Conservation (phyloP, 2,797 vertebrate species). For the Lophotriccus pileatus region DNA sequence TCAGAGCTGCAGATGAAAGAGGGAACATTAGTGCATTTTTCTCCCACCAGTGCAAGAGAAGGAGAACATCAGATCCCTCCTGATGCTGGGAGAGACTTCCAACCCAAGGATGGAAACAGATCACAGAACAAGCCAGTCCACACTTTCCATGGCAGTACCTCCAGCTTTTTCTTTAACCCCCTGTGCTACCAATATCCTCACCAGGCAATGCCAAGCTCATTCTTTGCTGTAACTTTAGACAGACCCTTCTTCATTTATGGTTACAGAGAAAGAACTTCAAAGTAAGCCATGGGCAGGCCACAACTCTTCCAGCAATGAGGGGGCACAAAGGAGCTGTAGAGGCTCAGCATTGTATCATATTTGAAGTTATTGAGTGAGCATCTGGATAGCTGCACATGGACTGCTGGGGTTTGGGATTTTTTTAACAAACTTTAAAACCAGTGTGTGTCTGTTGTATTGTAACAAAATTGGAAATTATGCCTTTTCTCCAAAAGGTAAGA, state of each 20-base stretch:
- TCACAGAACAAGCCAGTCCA: neutral
- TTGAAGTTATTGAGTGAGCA: neutral
- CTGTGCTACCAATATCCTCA: neutral
- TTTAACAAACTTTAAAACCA: neutral
- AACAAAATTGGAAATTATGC: neutral
- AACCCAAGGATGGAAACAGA: neutral
- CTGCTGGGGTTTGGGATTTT: no score
- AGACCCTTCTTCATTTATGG: neutral
- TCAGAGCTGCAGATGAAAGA: neutral
- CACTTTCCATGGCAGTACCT: neutral
- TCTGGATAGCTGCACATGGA: neutral
- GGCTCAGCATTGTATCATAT: neutral
- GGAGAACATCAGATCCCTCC: neutral
- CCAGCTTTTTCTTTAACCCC: neutral
- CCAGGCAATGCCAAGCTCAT: rapidly evolving
- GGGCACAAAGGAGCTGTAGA: neutral
- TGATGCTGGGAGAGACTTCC: neutral
- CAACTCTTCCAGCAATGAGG: neutral
- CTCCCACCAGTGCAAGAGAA: neutral
- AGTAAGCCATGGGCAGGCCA: neutral
- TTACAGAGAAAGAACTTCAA: neutral
- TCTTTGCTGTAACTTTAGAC: neutral
- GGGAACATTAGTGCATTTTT: neutral
- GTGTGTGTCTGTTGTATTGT: rapidly evolving
- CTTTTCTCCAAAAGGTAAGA: neutral